phyloP scores from a whole-genome alignment of 2,113 vertebrate species.

The Phasianus colchicus region DNA sequence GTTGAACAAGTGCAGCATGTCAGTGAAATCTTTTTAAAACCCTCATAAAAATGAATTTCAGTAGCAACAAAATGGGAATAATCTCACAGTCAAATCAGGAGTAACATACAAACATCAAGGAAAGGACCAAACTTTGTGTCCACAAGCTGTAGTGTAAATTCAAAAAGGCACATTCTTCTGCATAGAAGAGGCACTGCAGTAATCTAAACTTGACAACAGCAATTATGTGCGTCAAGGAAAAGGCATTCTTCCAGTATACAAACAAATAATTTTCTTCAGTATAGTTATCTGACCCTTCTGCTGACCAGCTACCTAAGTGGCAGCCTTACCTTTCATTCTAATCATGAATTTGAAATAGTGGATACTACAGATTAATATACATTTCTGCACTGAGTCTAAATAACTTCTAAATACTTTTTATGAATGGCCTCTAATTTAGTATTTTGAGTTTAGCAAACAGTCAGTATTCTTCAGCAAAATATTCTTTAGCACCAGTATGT shows the following conservation, averaged over 20 bases:
- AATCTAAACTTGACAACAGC: background rate
- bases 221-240: background rate
- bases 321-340: background rate
- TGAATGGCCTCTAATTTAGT: background rate
- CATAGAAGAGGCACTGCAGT: background rate
- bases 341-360: background rate
- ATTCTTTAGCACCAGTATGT: background rate
- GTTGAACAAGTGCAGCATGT: background rate
- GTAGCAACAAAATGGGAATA: background rate
- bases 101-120: background rate
- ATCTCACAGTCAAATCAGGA: background rate
- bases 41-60: background rate
- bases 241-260: background rate
- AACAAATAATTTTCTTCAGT: background rate
- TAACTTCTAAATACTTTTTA: background rate
- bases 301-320: background rate
- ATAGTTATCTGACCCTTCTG: background rate
- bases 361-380: background rate
- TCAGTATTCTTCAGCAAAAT: background rate
- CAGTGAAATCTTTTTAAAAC: background rate
- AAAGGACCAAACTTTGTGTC: background rate
- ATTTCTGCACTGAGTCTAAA: conserved; percentile 9
- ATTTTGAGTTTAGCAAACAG: conserved; percentile 17
- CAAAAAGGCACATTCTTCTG: background rate
- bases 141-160: background rate